These are phyloP conservation scores for Boulengeromyrus knoepffleri DNA, from an alignment of 2,113 vertebrate genomes.

Conservation along the genomic window DNA sequence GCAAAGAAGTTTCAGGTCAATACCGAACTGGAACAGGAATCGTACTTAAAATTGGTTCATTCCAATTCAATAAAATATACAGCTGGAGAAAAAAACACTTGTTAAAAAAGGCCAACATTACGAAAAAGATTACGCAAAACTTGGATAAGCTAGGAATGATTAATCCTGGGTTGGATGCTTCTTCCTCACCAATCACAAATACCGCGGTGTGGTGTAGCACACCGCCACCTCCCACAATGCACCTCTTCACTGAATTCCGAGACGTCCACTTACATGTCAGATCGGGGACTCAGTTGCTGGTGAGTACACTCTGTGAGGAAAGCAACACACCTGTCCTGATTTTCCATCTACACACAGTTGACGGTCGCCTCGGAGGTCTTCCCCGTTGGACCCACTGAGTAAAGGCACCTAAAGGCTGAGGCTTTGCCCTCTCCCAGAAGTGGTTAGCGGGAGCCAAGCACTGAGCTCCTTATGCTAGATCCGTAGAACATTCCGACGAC, in stretches of 20 bases:
- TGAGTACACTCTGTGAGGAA: background rate
- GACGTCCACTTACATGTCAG: background rate
- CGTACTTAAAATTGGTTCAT: background rate
- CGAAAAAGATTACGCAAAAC: background rate
- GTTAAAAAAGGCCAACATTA: background rate
- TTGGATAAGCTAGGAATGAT: background rate
- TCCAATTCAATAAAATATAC: background rate
- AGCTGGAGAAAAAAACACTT: background rate
- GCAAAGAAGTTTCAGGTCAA: background rate
- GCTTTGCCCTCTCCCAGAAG: background rate
- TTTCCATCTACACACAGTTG: background rate
- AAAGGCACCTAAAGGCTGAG: constrained; percentile 12
- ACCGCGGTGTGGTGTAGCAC: background rate
- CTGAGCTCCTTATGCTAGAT: background rate
- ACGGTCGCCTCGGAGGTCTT: background rate
- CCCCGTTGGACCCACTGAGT: background rate
- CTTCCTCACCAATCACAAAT: background rate
- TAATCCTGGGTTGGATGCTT: background rate
- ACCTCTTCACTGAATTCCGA: background rate
- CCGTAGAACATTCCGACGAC: background rate
- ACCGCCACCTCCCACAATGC: background rate
- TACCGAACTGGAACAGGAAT: constrained; percentile 2
- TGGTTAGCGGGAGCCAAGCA: background rate
- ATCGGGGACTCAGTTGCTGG: background rate
- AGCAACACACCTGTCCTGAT: background rate